A percentile compares a stretch with the other conserved stretches of the same genome.
phyloP scores from a whole-genome alignment of 2,888 invertebrate species.

The Halictus ligatus region DNA sequence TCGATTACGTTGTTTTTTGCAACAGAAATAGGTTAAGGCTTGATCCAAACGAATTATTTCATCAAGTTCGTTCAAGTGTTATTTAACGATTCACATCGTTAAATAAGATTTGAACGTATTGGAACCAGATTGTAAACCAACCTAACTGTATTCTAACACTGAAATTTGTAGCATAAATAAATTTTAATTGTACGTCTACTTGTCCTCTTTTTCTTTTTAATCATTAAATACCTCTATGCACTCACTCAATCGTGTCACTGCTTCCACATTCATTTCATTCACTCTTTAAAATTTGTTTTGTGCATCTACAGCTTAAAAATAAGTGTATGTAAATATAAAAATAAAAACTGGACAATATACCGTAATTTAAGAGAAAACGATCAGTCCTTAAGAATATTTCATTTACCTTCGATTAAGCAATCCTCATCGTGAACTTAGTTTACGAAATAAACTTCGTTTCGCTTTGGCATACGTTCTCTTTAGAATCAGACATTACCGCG shows the following conservation, averaged over 20 bases:
- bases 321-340: slow-evolving; percentile 60
- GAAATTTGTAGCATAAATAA: slow-evolving; percentile 14
- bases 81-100: slow-evolving; percentile 24
- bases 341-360: slow-evolving; percentile 60
- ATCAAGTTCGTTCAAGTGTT: slow-evolving; percentile 28
- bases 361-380: slow-evolving; percentile 67
- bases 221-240: slow-evolving; percentile 30
- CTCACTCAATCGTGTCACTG: slow-evolving; percentile 34
- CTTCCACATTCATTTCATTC: slow-evolving; percentile 44
- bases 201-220: slow-evolving; percentile 7
- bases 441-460: slow-evolving; percentile 74
- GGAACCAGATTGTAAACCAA: not conserved
- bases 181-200: slow-evolving; percentile 30
- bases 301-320: slow-evolving; percentile 55
- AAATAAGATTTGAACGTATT: slow-evolving; percentile 40
- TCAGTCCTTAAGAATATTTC: slow-evolving; percentile 72
- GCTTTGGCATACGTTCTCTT: slow-evolving; percentile 73
- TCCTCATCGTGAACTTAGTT: slow-evolving; percentile 75
- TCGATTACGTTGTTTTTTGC: slow-evolving; percentile 4
- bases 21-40: slow-evolving; percentile 47
- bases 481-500: slow-evolving; percentile 73
- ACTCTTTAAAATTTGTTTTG: slow-evolving; percentile 43
- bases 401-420: slow-evolving; percentile 74
- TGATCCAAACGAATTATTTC: slow-evolving; percentile 25
- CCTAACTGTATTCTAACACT: not conserved